Evolutionary conservation across 2,888 invertebrate genomes (phyloP), one percentile per base, ranked within the genome.

Genomic region (Toxonevra muliebris): DNA sequence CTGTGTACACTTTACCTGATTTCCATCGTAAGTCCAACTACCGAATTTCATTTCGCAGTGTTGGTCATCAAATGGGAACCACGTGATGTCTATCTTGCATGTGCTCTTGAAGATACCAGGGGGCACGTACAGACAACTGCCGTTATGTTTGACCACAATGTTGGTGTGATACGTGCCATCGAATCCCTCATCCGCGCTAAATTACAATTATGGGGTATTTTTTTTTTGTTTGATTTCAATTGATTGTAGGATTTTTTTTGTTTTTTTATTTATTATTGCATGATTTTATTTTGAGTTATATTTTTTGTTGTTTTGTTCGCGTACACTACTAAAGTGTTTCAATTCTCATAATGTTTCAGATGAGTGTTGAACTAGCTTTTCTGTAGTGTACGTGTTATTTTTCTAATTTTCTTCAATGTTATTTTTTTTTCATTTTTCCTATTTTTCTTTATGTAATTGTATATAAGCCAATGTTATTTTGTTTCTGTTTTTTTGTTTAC

Each of bases 51-150:
- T 96, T 88, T 95, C 93, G 90, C 99, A 99, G 88, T 94, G 93
- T 91, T 99, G 99, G 89, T 98, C 98, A 90, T 99, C 99, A 90
- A 98, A 99, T 87, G 98, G 98, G 91, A 99, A 99, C 98, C 98
- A 98, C 87, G 97, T 97, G 92, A 99, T 98, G 92, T 98, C 97
- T 89, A 99, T 98, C 91, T 96, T 96, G 92, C 99, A 99, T 89
- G 98, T 98, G 92, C 97, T 97, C 92, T 97, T 98, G 92, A 99
- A 97, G 90, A 99, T 98, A 88, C 98, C 98, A 87, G 98, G 98
- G 86, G 98, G 98, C 88, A 98, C 94, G 93, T 97, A 98, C 89
- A 96, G 92, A 90, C 97, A 96, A 90, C 93, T 93, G 89, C 98
- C 98, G 91, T 96, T 96, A 91, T 93, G 92, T 89, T 93, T 92